phyloP scores from a whole-genome alignment of 2,113 vertebrate genomes.

The Cervus canadensis region DNA sequence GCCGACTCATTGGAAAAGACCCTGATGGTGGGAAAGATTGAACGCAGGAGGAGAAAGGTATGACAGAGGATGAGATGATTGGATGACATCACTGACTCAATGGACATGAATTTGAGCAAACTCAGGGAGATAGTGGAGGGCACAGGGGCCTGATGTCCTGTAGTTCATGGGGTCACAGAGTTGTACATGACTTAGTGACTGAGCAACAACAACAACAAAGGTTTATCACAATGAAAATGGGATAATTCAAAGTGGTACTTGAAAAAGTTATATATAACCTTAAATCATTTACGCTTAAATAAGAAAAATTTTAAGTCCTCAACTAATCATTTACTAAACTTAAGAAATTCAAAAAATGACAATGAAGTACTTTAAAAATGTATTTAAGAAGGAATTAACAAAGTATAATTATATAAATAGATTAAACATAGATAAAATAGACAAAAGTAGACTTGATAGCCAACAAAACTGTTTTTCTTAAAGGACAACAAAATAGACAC shows the following conservation, averaged over 20 bases:
- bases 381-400: neutral
- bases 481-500: neutral
- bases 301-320: neutral
- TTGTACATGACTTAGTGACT: neutral
- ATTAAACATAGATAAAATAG: neutral
- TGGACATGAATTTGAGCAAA: neutral
- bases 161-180: neutral
- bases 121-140: neutral
- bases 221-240: neutral
- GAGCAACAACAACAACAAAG: neutral
- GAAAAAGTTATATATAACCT: neutral
- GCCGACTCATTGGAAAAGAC: neutral
- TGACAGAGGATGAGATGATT: neutral
- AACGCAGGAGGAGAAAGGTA: neutral
- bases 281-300: neutral
- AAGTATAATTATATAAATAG: neutral
- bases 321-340: neutral
- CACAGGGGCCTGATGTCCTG: neutral
- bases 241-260: neutral
- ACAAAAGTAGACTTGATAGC: neutral
- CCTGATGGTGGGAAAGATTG: neutral
- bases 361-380: neutral
- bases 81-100: neutral
- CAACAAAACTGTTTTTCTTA: neutral
- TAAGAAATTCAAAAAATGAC: neutral